These are phyloP conservation scores for Sterrhoptilus dennistouni DNA, from an alignment of 2,113 vertebrate genomes.

Conservation along the genomic window DNA sequence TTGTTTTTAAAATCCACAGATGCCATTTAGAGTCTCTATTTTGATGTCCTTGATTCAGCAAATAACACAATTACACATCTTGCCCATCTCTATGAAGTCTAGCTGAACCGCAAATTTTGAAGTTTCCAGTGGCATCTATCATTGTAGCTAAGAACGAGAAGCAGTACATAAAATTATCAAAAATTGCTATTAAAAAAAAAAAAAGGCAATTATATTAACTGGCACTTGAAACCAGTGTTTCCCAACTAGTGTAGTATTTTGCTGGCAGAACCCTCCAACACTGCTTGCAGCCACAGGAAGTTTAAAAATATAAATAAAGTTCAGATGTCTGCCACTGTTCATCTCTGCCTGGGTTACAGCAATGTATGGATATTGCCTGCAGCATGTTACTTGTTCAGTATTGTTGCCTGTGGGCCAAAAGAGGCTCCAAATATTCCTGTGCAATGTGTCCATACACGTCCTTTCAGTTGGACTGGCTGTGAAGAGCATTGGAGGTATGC, in stretches of 20 bases:
- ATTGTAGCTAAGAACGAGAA: neutral
- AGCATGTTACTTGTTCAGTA: neutral
- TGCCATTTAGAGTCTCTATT: neutral
- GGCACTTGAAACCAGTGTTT: neutral
- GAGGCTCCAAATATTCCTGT: neutral
- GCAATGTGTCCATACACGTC: neutral
- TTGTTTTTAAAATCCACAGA: neutral
- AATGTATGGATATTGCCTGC: neutral
- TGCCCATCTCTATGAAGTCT: neutral
- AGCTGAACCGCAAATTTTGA: neutral
- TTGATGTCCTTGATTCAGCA: neutral
- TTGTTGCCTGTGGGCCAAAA: constrained; percentile 25
- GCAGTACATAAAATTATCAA: too few species aligned
- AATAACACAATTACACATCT: neutral
- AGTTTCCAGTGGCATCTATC: neutral
- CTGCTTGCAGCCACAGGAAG: constrained; percentile 6
- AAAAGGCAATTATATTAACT: neutral
- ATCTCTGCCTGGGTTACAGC: neutral
- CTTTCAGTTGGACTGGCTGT: neutral
- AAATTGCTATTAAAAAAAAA: neutral
- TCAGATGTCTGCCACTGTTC: neutral
- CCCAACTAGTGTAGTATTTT: neutral
- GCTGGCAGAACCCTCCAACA: neutral
- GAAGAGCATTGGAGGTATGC: neutral
- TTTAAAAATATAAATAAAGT: neutral